A percentile compares a stretch with the other conserved stretches of the same genome.
These are phyloP conservation scores for Petroica traversi DNA, from an alignment of 2,113 vertebrate genomes.

Conservation along the genomic window DNA sequence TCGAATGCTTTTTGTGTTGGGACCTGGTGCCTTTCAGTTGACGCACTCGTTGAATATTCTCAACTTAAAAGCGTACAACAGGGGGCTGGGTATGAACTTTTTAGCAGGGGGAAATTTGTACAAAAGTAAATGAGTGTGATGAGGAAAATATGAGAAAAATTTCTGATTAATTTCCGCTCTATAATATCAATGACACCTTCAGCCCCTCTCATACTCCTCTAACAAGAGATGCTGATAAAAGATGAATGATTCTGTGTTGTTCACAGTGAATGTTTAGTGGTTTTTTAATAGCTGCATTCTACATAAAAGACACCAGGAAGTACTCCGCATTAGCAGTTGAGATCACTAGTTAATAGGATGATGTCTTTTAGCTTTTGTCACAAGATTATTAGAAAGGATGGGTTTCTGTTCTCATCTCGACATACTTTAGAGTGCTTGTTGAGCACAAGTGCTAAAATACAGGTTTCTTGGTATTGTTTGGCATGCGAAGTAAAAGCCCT, in stretches of 20 bases:
- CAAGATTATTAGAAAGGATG: constrained; percentile 98
- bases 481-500: constrained; percentile 83
- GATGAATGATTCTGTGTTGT: constrained; percentile 88
- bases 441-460: constrained; percentile 92
- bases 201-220: constrained; percentile 84
- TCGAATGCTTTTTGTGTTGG: constrained; percentile 92
- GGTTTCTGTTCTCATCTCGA: constrained; percentile 86
- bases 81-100: constrained; percentile 90
- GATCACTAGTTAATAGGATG: constrained; percentile 99
- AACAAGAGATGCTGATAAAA: constrained; percentile 96
- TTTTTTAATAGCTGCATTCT: constrained; percentile 88
- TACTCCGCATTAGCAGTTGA: constrained; percentile 93
- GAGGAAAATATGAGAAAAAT: constrained; percentile 89
- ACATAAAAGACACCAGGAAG: constrained; percentile 95
- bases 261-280: constrained; percentile 90
- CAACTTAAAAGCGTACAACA: constrained; percentile 85
- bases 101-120: constrained; percentile 81
- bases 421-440: constrained; percentile 87
- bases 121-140: constrained; percentile 87
- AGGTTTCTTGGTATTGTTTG: constrained; percentile 87
- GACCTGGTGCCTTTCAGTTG: constrained; percentile 92
- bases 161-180: constrained; percentile 88
- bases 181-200: constrained; percentile 99
- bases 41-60: constrained; percentile 89
- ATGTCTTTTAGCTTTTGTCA: constrained; percentile 99